phyloP scores from a whole-genome alignment of 2,797 vertebrate species.

The Enteromius fasciolatus region DNA sequence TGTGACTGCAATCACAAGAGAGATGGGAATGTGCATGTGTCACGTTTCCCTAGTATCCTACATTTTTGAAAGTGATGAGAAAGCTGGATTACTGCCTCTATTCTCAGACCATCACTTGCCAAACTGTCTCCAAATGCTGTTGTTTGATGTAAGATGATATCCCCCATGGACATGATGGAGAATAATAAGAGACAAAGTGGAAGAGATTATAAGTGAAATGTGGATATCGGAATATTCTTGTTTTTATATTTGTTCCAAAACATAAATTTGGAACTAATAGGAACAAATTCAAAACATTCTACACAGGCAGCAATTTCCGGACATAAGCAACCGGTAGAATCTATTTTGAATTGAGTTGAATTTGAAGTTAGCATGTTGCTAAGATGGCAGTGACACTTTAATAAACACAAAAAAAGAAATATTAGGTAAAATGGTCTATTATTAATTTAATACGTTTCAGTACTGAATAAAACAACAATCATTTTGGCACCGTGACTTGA shows the following conservation, averaged over 20 bases:
- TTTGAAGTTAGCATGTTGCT: not conserved
- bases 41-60: constrained; percentile 64
- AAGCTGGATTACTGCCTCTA: constrained; percentile 52
- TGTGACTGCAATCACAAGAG: constrained; percentile 80
- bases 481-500: too few relatives aligned
- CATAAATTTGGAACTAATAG: not conserved
- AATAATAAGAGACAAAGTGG: not conserved
- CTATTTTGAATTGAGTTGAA: not conserved
- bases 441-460: not conserved
- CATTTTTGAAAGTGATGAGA: constrained; percentile 59
- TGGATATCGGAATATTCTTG: not conserved
- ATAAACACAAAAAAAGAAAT: not conserved
- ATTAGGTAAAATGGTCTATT: not conserved
- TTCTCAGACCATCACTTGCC: constrained; percentile 4
- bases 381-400: not conserved
- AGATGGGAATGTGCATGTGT: constrained; percentile 61
- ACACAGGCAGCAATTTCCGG: not conserved
- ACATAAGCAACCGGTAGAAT: not conserved
- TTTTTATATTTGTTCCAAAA: constrained; percentile 3
- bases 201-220: not conserved
- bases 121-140: constrained; percentile 23
- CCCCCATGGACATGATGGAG: not conserved
- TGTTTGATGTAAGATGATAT: constrained; percentile 28
- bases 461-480: too few relatives aligned
- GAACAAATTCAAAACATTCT: not conserved